Conservation (phyloP, 2,797 vertebrate genomes). For the Mus spretus region DNA sequence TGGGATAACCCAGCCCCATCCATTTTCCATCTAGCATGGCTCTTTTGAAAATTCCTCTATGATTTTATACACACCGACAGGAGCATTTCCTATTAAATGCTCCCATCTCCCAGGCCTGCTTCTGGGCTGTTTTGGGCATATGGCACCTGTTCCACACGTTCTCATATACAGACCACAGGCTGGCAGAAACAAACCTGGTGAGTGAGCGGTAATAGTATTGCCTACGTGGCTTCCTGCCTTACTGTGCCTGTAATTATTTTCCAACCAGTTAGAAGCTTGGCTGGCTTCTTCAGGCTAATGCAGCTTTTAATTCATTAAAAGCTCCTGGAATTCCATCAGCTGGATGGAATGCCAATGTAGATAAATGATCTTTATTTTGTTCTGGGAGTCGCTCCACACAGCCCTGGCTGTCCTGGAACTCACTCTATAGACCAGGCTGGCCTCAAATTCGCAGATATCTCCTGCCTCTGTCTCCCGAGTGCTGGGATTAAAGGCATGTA, state of each 20-base stretch:
- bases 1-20: neutral
- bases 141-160: neutral
- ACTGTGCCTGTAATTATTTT: conserved; percentile 2
- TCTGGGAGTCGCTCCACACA: neutral
- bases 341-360: neutral
- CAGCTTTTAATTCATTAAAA: conserved; percentile 45
- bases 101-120: neutral
- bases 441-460: neutral
- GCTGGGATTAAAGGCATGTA: neutral
- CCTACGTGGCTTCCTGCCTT: neutral
- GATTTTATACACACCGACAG: neutral
- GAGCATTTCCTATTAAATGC: neutral
- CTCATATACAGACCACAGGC: neutral
- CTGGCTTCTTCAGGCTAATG: neutral
- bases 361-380: neutral
- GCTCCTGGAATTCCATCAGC: neutral
- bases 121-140: neutral
- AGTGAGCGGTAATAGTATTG: neutral
- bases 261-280: neutral
- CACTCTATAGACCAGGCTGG: neutral
- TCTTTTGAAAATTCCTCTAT: neutral
- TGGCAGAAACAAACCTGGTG: neutral
- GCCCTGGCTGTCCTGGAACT: neutral
- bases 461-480: neutral
- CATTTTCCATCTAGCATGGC: neutral